Conservation (phyloP, 2,888 invertebrate species). For the Piscicola geometra region DNA sequence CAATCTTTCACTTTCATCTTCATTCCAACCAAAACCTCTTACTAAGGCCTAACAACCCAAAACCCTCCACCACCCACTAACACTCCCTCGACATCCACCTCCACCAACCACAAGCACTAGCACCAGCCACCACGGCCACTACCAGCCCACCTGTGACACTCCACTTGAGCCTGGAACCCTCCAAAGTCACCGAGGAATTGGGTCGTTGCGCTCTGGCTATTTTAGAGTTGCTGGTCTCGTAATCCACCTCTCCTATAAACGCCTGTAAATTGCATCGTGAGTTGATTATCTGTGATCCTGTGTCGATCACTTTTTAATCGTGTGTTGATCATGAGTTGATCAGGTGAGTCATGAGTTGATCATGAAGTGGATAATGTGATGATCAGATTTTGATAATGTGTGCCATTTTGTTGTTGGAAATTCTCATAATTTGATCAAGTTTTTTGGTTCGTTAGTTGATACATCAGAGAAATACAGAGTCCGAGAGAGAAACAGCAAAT, state of each 20-base stretch:
- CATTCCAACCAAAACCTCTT: background rate
- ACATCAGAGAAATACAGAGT: too few species aligned
- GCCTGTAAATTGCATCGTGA: background rate
- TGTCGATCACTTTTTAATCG: too few species aligned
- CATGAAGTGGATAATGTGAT: too few species aligned
- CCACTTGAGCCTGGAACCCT: slow-evolving; percentile 28
- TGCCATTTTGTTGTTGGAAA: too few species aligned
- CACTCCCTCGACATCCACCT: background rate
- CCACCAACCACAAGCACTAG: background rate
- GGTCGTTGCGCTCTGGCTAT: slow-evolving; percentile 14
- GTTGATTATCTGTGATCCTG: too few species aligned
- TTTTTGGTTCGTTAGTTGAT: too few species aligned
- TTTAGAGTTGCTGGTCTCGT: slow-evolving; percentile 21
- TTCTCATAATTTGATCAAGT: too few species aligned
- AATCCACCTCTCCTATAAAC: slow-evolving; percentile 14
- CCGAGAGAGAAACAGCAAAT: too few species aligned
- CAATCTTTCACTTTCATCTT: background rate
- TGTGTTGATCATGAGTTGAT: too few species aligned
- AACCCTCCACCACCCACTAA: background rate
- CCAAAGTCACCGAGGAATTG: slow-evolving; percentile 14
- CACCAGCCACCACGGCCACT: background rate
- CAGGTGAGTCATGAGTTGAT: too few species aligned
- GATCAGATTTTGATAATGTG: too few species aligned
- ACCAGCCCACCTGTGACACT: slow-evolving; percentile 4
- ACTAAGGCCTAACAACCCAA: background rate